These are phyloP conservation scores for Coendou prehensilis DNA, from an alignment of 2,797 vertebrate species.

Conservation along the genomic window DNA sequence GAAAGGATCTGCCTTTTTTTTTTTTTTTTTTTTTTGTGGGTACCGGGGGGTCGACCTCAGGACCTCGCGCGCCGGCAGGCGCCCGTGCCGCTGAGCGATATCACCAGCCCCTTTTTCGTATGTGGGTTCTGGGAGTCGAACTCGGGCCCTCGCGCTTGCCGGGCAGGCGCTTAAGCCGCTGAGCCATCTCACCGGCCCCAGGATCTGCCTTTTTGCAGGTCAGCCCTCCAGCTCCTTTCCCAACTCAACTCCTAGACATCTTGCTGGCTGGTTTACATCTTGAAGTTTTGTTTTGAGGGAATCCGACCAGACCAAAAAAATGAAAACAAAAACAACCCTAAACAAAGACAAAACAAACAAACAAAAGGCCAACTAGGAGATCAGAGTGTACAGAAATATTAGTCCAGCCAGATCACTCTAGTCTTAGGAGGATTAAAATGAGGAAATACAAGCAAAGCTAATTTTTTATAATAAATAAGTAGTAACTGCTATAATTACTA, in stretches of 20 bases:
- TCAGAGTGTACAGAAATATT: not conserved
- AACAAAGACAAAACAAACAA: not conserved
- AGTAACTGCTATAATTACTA: not conserved
- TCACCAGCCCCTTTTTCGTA: too few relatives aligned
- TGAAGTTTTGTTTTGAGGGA: not conserved
- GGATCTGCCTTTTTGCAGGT: not conserved
- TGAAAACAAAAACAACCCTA: not conserved
- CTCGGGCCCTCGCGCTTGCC: too few relatives aligned
- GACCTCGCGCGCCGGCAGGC: too few relatives aligned
- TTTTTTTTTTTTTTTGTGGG: too few relatives aligned
- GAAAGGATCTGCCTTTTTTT: not conserved
- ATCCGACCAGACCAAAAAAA: not conserved
- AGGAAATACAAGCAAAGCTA: not conserved
- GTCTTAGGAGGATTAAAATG: not conserved
- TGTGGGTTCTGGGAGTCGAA: too few relatives aligned
- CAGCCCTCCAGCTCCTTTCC: not conserved
- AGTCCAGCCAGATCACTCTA: not conserved
- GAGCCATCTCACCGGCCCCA: too few relatives aligned
- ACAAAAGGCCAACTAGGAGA: not conserved
- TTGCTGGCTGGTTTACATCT: not conserved
- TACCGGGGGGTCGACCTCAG: too few relatives aligned
- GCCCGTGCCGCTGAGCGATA: too few relatives aligned
- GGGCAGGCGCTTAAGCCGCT: too few relatives aligned
- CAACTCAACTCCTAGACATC: not conserved
- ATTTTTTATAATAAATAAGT: conserved; percentile 30